A percentile compares a stretch with the other conserved stretches of the same genome.
These are phyloP conservation scores for Vimba vimba DNA, from an alignment of 2,113 vertebrate species.

Conservation along the genomic window DNA sequence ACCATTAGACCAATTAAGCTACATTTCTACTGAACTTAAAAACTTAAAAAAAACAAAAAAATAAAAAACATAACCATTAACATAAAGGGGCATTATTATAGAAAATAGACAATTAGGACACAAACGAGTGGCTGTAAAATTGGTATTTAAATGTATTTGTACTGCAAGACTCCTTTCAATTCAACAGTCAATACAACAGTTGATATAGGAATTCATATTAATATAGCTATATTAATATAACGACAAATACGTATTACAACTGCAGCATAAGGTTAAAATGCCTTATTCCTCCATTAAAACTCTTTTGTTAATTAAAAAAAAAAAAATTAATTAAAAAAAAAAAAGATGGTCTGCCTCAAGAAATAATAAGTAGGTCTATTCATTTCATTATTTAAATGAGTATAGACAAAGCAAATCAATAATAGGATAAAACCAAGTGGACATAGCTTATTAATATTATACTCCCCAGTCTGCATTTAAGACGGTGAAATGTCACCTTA, in stretches of 20 bases:
- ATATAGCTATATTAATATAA: neutral
- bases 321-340: no score
- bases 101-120: neutral
- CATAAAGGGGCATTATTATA: neutral
- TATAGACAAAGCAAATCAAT: neutral
- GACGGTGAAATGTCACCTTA: slow-evolving; percentile 34
- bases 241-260: neutral
- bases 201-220: neutral
- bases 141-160: neutral
- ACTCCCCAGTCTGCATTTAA: neutral
- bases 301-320: neutral
- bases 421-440: neutral
- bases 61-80: neutral
- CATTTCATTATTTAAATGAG: slow-evolving; percentile 1
- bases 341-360: neutral
- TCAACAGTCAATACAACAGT: no score
- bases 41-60: neutral
- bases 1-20: neutral
- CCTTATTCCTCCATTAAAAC: neutral
- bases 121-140: neutral
- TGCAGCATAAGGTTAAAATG: neutral
- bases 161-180: neutral
- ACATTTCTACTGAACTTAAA: neutral
- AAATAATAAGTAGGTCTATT: neutral
- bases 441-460: slow-evolving; percentile 24